Base-by-base conservation (phyloP, 2,797 vertebrate genomes). In the Vespertilio murinus region DNA sequence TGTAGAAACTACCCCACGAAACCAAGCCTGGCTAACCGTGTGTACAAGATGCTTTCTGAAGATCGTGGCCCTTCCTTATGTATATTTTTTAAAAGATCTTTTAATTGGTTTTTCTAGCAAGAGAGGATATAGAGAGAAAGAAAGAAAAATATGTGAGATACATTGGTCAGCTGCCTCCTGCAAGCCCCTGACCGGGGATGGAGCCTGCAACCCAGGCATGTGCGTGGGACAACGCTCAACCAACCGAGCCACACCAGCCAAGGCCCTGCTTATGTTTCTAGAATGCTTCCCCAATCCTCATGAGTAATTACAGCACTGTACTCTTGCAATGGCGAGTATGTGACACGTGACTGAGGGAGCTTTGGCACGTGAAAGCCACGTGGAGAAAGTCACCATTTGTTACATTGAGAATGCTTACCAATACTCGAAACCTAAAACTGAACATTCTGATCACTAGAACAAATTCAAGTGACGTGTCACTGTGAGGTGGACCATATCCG, bases 351-450 rank as follows among this genome's bases (percentile, higher is more conserved):
- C 30, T 5, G 71, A 33, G 3, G 13, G 35, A 28, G 14, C 17
- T 3, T 12, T 38, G 47, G 2, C 20, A 12, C 0, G 2, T 4
- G n/a, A 42, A 47, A 20, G 28, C 30, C 28, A 40, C 20, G 0
- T 0, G 64, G 74, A 69, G 40, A 35, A 42, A n/a, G 17, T 18
- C 33, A 23, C 0, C 20, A 23, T 22, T 40, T 52, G 49, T 23
- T 35, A 18, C 22, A 16, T 6, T 3, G 4, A 42, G 67, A 67
- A 79, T 56, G 75, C 25, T 87, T 11, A 35, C 5, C 14, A 12
- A 38, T 9, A 30, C 45, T 23, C 16, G 20, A 45, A 42, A 77
- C 6, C 2, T 16, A 74, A 12, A 64, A 77, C 10, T 30, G 30
- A 69, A 42, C 23, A 49, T 49, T 20, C 84, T 54, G 13, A 56